These are phyloP conservation scores for Crocidura indochinensis DNA, from an alignment of 2,797 vertebrate species.

Conservation along the genomic window DNA sequence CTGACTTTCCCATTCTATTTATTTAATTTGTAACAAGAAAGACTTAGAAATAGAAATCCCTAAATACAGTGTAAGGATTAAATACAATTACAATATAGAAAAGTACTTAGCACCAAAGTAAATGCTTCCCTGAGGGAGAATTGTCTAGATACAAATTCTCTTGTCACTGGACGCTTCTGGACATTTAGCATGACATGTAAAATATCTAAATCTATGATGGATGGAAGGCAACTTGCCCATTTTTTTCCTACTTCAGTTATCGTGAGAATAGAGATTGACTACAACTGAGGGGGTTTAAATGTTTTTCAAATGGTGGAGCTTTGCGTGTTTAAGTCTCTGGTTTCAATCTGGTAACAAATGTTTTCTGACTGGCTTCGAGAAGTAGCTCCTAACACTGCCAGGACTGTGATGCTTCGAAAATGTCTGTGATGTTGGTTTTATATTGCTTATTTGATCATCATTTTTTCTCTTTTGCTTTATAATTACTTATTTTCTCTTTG, in stretches of 20 bases:
- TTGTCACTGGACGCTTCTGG: not conserved
- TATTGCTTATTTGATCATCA: not conserved
- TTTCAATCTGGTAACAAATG: too few species aligned
- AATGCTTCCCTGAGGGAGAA: conserved; percentile 39
- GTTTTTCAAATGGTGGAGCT: too few species aligned
- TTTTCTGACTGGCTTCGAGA: too few species aligned
- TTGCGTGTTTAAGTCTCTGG: too few species aligned
- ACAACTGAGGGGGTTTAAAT: too few species aligned
- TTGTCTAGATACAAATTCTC: not conserved
- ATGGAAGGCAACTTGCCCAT: not conserved
- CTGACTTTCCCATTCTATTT: conserved; percentile 23
- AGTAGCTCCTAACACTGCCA: too few species aligned
- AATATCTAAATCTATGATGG: conserved; percentile 32
- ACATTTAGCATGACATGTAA: not conserved
- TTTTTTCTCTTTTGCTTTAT: conserved; percentile 37
- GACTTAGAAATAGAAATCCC: conserved; percentile 66
- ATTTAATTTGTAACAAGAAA: conserved; percentile 44
- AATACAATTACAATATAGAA: conserved; percentile 43
- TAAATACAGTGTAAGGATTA: conserved; percentile 52
- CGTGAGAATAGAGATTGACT: not conserved
- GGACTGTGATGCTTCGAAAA: not conserved
- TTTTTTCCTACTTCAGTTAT: conserved; percentile 17
- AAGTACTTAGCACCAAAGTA: conserved; percentile 52
- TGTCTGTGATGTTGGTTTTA: not conserved
- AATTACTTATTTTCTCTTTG: conserved; percentile 15